These are phyloP conservation scores for Chondrilla cf. caribensis DNA, from an alignment of 37 sponge, comb jelly and placozoan genomes.

Conservation along the genomic window DNA sequence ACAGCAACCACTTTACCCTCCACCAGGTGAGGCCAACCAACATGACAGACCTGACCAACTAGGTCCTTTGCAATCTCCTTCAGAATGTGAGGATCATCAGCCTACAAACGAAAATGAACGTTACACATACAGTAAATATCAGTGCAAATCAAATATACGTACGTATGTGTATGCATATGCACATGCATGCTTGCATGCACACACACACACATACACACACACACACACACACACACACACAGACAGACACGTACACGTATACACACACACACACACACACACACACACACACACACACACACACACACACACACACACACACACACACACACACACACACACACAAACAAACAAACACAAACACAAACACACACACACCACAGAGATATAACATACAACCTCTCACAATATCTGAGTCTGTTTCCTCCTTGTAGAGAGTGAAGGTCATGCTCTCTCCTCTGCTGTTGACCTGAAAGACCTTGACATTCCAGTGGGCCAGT, in stretches of 20 bases:
- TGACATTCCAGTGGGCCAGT: conserved; percentile 55
- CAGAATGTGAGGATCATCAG: conserved; percentile 17
- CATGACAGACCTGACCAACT: conserved; percentile 64
- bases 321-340: background rate
- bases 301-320: background rate
- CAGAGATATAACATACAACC: too few relatives aligned
- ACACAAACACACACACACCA: background rate
- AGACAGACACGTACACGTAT: background rate
- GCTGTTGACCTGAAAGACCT: conserved; percentile 82
- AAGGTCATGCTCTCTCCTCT: conserved; percentile 70
- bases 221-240: too few relatives aligned
- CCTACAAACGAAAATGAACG: background rate
- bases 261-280: background rate
- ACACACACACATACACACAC: background rate
- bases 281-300: too few relatives aligned
- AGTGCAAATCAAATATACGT: background rate
- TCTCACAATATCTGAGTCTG: conserved; percentile 3
- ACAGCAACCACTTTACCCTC: conserved; percentile 77
- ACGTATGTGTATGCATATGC: background rate
- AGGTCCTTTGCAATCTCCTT: conserved; percentile 57
- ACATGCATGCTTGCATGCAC: background rate
- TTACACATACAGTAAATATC: too few relatives aligned
- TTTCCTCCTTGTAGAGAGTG: conserved; percentile 24
- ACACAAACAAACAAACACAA: background rate
- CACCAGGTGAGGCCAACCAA: conserved; percentile 85